A percentile compares a stretch with the other conserved stretches of the same genome.
Conservation (phyloP, 2,888 invertebrate genomes). For the Melanophora roralis region DNA sequence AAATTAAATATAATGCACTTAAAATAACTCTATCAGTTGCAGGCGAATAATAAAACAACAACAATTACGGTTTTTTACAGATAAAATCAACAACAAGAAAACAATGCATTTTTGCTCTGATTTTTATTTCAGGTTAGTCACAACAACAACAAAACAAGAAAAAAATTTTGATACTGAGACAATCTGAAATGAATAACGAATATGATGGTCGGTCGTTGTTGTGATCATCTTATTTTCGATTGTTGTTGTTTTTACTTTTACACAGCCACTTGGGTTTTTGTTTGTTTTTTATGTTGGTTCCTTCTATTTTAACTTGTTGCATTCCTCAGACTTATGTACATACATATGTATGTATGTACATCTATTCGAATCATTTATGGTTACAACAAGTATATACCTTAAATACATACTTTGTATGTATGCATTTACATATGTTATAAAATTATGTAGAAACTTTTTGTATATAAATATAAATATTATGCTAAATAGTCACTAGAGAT, state of each 20-base stretch:
- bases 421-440: background rate
- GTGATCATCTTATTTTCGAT: conserved; percentile 16
- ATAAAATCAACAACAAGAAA: background rate
- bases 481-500: background rate
- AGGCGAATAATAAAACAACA: conserved; percentile 1
- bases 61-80: conserved; percentile 19
- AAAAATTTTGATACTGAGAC: conserved; percentile 19
- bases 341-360: background rate
- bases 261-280: conserved; percentile 28
- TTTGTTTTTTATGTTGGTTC: conserved; percentile 13
- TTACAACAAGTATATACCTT: background rate
- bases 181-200: conserved; percentile 27
- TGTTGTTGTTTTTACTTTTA: background rate
- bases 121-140: conserved; percentile 50
- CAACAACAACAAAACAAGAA: background rate
- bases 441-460: background rate
- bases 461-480: background rate
- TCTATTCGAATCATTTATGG: background rate
- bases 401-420: background rate
- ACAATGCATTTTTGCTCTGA: conserved; percentile 51
- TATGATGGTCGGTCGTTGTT: conserved; percentile 1
- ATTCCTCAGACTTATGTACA: background rate
- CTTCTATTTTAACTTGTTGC: conserved; percentile 18
- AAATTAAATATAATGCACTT: background rate
- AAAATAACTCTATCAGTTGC: conserved; percentile 8